Conservation (phyloP, 2,113 vertebrate genomes). For the Hippocampus zosterae region DNA sequence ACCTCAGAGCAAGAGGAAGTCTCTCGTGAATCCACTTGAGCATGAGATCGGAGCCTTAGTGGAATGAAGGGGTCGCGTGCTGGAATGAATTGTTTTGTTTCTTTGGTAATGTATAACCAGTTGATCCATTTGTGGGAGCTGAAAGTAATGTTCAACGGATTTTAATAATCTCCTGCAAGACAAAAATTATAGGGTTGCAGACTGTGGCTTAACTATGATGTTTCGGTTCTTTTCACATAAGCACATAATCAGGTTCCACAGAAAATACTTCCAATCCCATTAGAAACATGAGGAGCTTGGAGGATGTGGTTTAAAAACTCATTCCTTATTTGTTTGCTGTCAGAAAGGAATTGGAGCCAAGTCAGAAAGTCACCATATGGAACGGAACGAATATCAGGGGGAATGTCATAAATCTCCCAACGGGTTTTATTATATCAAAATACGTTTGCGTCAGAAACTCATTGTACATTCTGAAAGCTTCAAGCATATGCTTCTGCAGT, state of each 20-base stretch:
- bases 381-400: neutral
- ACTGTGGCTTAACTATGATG: neutral
- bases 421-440: constrained; percentile 4
- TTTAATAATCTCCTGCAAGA: neutral
- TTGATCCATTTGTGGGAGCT: neutral
- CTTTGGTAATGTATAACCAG: constrained; percentile 12
- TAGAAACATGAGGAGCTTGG: neutral
- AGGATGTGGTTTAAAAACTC: neutral
- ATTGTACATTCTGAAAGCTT: constrained; percentile 2
- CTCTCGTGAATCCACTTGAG: constrained; percentile 24
- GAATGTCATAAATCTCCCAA: constrained; percentile 1
- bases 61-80: constrained; percentile 35
- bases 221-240: neutral
- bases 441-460: constrained; percentile 1
- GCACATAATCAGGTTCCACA: neutral
- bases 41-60: constrained; percentile 31
- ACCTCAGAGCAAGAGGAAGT: constrained; percentile 20
- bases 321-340: neutral
- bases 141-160: neutral
- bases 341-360: neutral
- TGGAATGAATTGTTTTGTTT: constrained; percentile 26
- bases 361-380: constrained; percentile 3
- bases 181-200: neutral
- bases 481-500: constrained; percentile 8
- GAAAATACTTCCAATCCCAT: neutral